These are phyloP conservation scores for Parazoanthus swiftii DNA, from an alignment of 92 coral and sea anemone genomes.

Conservation along the genomic window DNA sequence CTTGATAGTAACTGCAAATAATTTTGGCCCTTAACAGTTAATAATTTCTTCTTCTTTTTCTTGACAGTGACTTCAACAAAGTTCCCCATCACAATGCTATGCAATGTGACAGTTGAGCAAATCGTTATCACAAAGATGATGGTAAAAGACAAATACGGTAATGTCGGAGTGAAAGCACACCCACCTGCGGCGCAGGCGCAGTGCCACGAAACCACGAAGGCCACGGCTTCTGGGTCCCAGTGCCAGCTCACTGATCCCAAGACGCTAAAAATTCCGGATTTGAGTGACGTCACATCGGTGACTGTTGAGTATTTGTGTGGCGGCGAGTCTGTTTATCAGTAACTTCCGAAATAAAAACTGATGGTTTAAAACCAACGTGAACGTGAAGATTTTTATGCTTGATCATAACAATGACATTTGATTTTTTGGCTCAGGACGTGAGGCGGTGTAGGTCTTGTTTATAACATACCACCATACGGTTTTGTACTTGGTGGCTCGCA, in stretches of 20 bases:
- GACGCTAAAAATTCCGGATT: slow-evolving; percentile 17
- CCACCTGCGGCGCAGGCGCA: slow-evolving; percentile 27
- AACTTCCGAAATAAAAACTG: background rate
- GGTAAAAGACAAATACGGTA: slow-evolving; percentile 32
- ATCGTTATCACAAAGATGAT: slow-evolving; percentile 18
- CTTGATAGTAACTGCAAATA: background rate
- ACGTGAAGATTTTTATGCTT: background rate
- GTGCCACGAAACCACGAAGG: slow-evolving; percentile 30
- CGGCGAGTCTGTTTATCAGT: background rate
- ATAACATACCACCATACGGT: background rate
- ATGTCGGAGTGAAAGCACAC: slow-evolving; percentile 22
- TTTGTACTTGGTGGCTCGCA: background rate
- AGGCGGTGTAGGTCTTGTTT: too few relatives aligned
- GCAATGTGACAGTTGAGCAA: slow-evolving; percentile 9
- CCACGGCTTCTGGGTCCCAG: background rate
- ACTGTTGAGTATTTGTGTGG: slow-evolving; percentile 17
- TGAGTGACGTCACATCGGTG: slow-evolving; percentile 5
- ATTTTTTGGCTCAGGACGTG: background rate
- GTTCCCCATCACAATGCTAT: slow-evolving; percentile 31
- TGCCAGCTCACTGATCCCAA: slow-evolving; percentile 34
- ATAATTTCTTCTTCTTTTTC: background rate
- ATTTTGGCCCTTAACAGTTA: background rate
- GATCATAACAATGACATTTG: background rate
- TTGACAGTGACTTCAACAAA: slow-evolving; percentile 17
- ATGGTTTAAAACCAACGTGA: background rate